Evolutionary conservation across 2,888 invertebrate species (phyloP).

Genomic region (Clanis bilineata): DNA sequence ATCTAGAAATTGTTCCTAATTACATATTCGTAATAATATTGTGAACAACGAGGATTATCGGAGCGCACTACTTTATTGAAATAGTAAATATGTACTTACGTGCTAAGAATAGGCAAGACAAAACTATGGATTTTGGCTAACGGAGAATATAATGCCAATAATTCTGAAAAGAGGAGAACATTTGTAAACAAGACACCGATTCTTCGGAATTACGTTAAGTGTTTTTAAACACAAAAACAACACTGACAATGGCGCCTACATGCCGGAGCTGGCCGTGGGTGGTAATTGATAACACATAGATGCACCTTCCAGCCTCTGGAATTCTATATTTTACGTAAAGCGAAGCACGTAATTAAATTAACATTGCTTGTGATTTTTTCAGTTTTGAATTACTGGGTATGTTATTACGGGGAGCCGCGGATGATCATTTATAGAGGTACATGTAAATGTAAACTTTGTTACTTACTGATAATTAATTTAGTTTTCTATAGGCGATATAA

Average conservation of each 20-base stretch:
- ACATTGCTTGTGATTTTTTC: constrained; percentile 15
- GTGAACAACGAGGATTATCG: no score
- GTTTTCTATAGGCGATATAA: no score
- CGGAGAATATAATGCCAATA: not conserved
- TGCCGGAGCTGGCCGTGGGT: constrained; percentile 30
- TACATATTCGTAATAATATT: no score
- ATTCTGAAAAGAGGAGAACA: constrained; percentile 8
- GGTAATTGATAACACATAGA: constrained; percentile 56
- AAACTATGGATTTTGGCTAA: not conserved
- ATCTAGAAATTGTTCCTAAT: no score
- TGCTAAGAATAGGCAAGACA: not conserved
- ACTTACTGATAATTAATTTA: no score
- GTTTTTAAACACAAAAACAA: constrained; percentile 20
- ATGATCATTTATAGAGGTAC: no score
- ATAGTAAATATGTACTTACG: not conserved
- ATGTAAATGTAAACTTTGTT: no score
- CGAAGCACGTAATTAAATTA: constrained; percentile 28
- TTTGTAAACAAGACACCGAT: not conserved
- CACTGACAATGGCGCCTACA: constrained; percentile 26
- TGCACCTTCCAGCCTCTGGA: constrained; percentile 41
- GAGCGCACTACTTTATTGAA: no score
- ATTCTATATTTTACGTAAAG: constrained; percentile 45
- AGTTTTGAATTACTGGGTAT: not conserved
- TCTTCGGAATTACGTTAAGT: constrained; percentile 1
- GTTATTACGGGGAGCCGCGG: not conserved